A percentile compares a stretch with the other conserved stretches of the same genome.
phyloP scores from a whole-genome alignment of 2,797 vertebrate genomes.

The Silurus lanzhouensis region DNA sequence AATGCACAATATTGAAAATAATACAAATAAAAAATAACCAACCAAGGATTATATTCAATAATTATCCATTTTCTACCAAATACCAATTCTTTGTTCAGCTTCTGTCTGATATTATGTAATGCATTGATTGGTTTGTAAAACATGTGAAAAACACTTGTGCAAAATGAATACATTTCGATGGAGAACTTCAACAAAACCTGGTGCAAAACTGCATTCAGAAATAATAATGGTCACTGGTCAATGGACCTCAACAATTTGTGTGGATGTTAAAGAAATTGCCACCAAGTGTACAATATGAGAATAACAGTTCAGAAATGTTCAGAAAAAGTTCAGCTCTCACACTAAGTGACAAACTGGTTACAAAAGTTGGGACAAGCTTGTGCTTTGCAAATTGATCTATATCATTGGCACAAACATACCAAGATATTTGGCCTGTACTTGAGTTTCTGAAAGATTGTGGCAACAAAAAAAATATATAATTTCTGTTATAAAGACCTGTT shows the following conservation, averaged over 20 bases:
- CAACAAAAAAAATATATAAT: not conserved
- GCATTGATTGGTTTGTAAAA: not conserved
- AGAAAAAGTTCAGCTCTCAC: not conserved
- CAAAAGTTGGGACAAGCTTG: not conserved
- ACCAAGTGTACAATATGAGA: not conserved
- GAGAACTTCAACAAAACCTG: not conserved
- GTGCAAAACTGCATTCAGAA: too few relatives aligned
- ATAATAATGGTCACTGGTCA: too few relatives aligned
- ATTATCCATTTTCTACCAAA: not conserved
- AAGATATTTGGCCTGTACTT: not conserved
- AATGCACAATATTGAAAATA: too few relatives aligned
- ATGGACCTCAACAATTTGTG: too few relatives aligned
- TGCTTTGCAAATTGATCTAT: not conserved
- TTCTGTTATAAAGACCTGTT: too few relatives aligned
- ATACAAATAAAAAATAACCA: too few relatives aligned
- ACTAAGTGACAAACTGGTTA: not conserved
- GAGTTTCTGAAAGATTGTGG: not conserved
- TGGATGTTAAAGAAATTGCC: not conserved
- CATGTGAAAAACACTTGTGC: not conserved
- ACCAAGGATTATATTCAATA: not conserved
- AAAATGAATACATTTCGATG: not conserved
- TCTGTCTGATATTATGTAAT: not conserved
- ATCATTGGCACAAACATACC: not conserved
- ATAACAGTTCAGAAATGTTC: not conserved
- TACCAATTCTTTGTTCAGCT: not conserved